phyloP scores from a whole-genome alignment of 2,113 vertebrate species.

The Nerophis ophidion region DNA sequence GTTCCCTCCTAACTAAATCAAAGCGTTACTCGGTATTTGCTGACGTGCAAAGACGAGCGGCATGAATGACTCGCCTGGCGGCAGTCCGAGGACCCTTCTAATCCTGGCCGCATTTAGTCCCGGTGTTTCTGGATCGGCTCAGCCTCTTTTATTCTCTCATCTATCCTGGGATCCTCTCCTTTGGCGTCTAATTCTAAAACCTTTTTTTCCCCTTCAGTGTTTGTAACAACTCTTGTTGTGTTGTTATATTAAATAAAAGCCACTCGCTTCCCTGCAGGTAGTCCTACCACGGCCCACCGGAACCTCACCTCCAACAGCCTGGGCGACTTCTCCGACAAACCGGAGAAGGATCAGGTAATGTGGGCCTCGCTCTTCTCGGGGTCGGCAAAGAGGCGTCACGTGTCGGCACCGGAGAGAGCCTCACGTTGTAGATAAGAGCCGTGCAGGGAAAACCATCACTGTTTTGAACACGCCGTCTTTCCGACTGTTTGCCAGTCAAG shows the following conservation, averaged over 20 bases:
- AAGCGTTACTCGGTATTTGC: slow-evolving; percentile 12
- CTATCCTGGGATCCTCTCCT: slow-evolving; percentile 6
- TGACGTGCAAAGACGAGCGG: slow-evolving; percentile 6
- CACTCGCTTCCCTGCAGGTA: slow-evolving; percentile 72
- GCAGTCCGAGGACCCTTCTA: slow-evolving; percentile 27
- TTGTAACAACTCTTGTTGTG: not conserved
- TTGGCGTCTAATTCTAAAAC: too few species aligned
- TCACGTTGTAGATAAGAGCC: too few species aligned
- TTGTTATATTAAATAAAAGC: not conserved
- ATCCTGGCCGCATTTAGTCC: slow-evolving; percentile 33
- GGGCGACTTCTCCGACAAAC: slow-evolving; percentile 94
- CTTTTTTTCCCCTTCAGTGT: not conserved
- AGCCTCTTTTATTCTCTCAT: not conserved
- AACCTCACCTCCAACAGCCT: slow-evolving; percentile 93
- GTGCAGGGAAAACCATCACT: too few species aligned
- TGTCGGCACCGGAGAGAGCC: too few species aligned
- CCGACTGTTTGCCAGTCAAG: too few species aligned
- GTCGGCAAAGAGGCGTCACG: too few species aligned
- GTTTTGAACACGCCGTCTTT: too few species aligned
- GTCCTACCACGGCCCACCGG: slow-evolving; percentile 83
- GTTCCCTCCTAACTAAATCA: not conserved
- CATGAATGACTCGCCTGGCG: slow-evolving; percentile 36
- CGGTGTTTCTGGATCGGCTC: slow-evolving; percentile 28
- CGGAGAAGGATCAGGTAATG: slow-evolving; percentile 94
- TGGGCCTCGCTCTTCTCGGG: not conserved